A percentile compares a stretch with the other conserved stretches of the same genome.
Evolutionary conservation across 2,113 vertebrate species (phyloP).

Genomic region (Australoheros scitulus): DNA sequence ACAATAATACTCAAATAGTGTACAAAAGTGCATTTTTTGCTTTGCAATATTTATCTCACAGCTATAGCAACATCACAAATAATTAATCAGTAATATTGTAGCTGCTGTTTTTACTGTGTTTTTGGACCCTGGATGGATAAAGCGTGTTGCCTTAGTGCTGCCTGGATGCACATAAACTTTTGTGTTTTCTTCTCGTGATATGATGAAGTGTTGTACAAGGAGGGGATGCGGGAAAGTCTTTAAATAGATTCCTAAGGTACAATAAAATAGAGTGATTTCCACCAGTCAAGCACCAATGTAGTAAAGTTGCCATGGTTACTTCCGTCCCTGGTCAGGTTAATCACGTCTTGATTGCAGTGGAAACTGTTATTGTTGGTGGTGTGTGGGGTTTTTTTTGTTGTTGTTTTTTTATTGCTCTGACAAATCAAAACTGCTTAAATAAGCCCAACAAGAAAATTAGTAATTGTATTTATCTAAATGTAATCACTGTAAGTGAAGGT

Average conservation of each 20-base stretch:
- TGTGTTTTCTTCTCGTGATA: not conserved
- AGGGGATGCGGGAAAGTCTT: constrained; percentile 25
- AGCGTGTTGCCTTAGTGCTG: not conserved
- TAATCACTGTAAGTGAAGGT: not conserved
- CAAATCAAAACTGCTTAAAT: not conserved
- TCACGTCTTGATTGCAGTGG: constrained; percentile 49
- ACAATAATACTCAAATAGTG: not conserved
- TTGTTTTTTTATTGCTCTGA: not conserved
- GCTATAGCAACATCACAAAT: not conserved
- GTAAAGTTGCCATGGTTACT: constrained; percentile 61
- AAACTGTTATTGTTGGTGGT: constrained; percentile 23
- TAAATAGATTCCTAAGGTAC: constrained; percentile 41
- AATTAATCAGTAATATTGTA: not conserved
- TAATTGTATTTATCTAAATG: constrained; percentile 3
- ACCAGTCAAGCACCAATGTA: constrained; percentile 29
- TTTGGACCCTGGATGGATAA: not conserved
- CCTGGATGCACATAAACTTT: not conserved
- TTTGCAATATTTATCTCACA: not conserved
- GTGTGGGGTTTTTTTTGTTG: not conserved
- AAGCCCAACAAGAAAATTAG: not conserved
- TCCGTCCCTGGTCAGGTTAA: constrained; percentile 34
- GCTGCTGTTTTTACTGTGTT: not conserved
- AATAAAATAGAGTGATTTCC: constrained; percentile 33
- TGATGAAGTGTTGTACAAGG: not conserved
- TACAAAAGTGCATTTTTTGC: not conserved